Evolutionary conservation across 2,113 vertebrate genomes (phyloP).

Genomic region (Antechinus stuartii): DNA sequence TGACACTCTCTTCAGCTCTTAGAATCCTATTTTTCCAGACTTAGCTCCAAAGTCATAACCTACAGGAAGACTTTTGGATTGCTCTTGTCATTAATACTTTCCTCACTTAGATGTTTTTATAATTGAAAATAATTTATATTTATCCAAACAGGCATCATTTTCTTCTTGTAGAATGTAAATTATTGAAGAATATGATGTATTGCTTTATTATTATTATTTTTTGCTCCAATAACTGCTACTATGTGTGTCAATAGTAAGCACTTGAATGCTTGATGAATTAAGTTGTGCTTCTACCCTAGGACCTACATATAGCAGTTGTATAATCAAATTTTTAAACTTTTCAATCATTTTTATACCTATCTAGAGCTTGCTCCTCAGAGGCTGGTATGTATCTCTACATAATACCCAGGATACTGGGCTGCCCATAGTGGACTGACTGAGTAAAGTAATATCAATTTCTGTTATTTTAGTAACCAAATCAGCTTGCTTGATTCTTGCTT

Average conservation of each 20-base stretch:
- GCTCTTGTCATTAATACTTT: background rate
- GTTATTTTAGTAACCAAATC: conserved; percentile 50
- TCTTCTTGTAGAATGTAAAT: background rate
- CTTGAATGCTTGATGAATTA: background rate
- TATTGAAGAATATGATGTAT: background rate
- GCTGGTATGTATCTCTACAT: background rate
- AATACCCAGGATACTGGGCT: background rate
- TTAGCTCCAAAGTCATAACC: background rate
- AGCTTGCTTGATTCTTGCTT: conserved; percentile 54
- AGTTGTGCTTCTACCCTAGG: background rate
- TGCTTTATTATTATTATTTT: background rate
- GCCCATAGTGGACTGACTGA: background rate
- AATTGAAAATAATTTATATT: background rate
- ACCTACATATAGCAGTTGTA: background rate
- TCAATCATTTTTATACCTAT: background rate
- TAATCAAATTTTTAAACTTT: background rate
- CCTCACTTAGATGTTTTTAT: background rate
- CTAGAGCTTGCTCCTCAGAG: background rate
- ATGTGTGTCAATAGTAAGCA: background rate
- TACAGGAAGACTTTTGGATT: background rate
- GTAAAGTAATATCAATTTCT: conserved; percentile 50
- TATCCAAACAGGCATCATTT: background rate
- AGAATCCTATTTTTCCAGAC: background rate
- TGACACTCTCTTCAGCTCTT: background rate
- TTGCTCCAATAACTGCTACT: background rate